Evolutionary conservation across 2,113 vertebrate species (phyloP).

Genomic region (Neogale vison): DNA sequence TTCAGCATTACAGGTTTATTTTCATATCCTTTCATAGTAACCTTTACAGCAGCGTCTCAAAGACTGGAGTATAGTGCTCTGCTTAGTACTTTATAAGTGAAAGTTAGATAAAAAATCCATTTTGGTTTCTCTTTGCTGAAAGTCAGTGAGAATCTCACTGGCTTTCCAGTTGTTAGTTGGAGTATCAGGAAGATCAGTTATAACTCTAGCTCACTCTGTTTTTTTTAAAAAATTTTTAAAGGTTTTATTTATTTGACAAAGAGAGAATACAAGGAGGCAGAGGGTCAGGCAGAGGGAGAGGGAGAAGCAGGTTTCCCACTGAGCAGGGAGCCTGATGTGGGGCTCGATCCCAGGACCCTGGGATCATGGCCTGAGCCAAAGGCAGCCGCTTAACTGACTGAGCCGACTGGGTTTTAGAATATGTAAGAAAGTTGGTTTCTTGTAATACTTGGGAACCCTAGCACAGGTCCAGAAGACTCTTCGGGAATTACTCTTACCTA

Average conservation of each 20-base stretch:
- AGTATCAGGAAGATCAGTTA: background rate
- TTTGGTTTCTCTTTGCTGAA: slow-evolving; percentile 1
- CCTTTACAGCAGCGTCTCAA: background rate
- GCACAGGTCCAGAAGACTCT: background rate
- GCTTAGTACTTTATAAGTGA: background rate
- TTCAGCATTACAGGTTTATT: background rate
- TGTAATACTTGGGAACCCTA: background rate
- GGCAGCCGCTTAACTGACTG: too few relatives aligned
- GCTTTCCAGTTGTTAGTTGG: background rate
- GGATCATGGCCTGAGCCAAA: too few relatives aligned
- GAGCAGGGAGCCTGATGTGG: too few relatives aligned
- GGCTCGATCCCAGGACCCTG: too few relatives aligned
- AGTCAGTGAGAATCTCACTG: background rate
- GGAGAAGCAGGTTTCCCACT: too few relatives aligned
- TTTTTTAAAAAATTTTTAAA: too few relatives aligned
- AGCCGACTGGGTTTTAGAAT: background rate
- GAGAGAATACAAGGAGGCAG: too few relatives aligned
- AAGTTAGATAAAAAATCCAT: background rate
- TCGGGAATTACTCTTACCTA: background rate
- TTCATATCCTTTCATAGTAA: background rate
- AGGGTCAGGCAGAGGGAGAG: too few relatives aligned
- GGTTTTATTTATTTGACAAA: too few relatives aligned
- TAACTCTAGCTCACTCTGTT: background rate
- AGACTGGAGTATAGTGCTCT: background rate
- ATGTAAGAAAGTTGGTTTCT: slow-evolving; percentile 22